Evolutionary conservation across 1,140 invertebrate species (phyloP).

Genomic region (Papilio helenus): DNA sequence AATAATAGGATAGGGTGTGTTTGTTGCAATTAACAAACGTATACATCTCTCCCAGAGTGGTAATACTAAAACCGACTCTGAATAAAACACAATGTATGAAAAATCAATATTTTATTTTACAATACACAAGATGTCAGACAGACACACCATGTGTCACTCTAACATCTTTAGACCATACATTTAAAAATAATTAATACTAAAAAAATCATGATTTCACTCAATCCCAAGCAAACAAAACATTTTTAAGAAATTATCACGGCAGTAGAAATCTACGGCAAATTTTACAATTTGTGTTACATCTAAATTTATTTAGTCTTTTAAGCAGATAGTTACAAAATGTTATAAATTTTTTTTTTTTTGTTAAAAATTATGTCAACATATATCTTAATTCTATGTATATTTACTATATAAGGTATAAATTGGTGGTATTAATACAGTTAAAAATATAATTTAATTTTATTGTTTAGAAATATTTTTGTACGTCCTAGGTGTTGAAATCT

Average conservation of each 20-base stretch:
- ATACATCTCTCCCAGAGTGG: no score
- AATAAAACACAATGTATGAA: background rate
- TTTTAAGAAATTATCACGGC: background rate
- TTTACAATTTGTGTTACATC: no score
- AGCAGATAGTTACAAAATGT: no score
- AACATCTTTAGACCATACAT: background rate
- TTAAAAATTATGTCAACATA: no score
- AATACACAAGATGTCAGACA: background rate
- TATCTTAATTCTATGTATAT: background rate
- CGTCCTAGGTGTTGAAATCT: background rate
- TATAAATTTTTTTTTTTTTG: no score
- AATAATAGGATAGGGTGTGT: no score
- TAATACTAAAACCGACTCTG: no score
- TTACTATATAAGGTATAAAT: background rate
- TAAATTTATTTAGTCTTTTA: no score
- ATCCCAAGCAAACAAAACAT: background rate
- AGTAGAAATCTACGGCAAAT: background rate
- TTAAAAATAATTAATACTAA: background rate
- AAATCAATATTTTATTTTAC: background rate
- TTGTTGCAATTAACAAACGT: no score
- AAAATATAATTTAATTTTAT: background rate
- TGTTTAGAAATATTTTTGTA: background rate
- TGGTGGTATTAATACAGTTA: background rate
- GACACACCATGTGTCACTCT: background rate
- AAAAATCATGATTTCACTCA: background rate